phyloP scores from a whole-genome alignment of 2,888 invertebrate species.

The Timema podura region DNA sequence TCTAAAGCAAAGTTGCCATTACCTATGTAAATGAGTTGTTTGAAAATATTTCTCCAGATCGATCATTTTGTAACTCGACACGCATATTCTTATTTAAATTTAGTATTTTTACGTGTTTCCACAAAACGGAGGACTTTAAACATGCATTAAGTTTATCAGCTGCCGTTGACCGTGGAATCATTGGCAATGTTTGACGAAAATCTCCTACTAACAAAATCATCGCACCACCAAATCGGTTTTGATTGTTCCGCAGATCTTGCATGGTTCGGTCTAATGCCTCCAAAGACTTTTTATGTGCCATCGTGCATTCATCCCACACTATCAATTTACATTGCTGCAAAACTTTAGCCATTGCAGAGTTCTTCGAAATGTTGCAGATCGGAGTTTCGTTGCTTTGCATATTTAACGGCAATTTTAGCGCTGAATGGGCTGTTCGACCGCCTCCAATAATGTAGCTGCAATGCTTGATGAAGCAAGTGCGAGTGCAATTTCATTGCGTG shows the following conservation, averaged over 20 bases:
- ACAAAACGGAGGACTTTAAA: neutral
- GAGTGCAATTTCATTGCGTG: neutral
- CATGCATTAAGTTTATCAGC: conserved; percentile 13
- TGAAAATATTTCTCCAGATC: neutral
- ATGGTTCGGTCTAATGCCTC: conserved; percentile 8
- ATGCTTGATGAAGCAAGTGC: conserved; percentile 6
- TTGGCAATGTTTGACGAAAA: conserved; percentile 4
- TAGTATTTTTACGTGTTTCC: neutral
- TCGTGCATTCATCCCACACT: conserved; percentile 7
- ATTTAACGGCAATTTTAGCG: neutral
- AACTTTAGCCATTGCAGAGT: neutral
- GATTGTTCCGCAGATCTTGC: neutral
- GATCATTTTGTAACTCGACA: neutral
- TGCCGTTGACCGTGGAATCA: neutral
- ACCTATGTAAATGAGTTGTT: neutral
- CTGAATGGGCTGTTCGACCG: conserved; percentile 7
- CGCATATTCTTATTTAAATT: neutral
- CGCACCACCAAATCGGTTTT: neutral
- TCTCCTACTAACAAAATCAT: neutral
- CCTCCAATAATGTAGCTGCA: conserved; percentile 1
- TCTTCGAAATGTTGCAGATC: neutral
- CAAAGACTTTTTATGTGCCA: neutral
- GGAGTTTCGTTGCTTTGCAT: conserved; percentile 4
- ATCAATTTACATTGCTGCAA: conserved; percentile 6
- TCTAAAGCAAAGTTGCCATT: conserved; percentile 34